A percentile compares a stretch with the other conserved stretches of the same genome.
These are phyloP conservation scores for Geophilus truncorum DNA, from an alignment of 2,888 invertebrate species.

Conservation along the genomic window DNA sequence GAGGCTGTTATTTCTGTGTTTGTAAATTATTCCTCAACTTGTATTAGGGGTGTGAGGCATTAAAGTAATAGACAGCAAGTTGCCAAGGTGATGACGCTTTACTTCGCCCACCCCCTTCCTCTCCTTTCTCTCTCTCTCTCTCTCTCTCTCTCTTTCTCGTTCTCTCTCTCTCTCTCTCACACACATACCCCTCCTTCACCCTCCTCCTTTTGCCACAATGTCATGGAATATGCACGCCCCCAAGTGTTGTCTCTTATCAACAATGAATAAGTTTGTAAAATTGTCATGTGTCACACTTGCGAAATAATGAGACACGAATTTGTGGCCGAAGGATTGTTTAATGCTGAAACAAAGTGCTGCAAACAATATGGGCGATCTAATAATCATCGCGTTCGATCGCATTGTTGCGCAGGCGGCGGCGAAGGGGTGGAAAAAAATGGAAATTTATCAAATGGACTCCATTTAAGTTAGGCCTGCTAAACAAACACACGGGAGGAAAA, in stretches of 20 bases:
- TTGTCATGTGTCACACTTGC: slow-evolving; percentile 11
- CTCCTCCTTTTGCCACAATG: slow-evolving; percentile 25
- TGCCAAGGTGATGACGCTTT: slow-evolving; percentile 25
- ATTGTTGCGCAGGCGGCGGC: background rate
- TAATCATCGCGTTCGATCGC: background rate
- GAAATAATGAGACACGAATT: slow-evolving; percentile 6
- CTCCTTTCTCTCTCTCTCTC: background rate
- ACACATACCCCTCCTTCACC: background rate
- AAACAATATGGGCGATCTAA: background rate
- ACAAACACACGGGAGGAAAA: too few species aligned
- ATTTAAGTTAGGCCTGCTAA: background rate
- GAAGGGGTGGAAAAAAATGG: background rate
- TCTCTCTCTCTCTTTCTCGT: background rate
- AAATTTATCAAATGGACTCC: slow-evolving; percentile 1
- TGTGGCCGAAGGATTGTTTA: background rate
- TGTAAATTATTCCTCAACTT: slow-evolving; percentile 17
- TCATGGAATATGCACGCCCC: slow-evolving; percentile 27
- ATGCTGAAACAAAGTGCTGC: background rate
- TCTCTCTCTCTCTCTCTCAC: background rate
- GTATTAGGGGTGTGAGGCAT: slow-evolving; percentile 22
- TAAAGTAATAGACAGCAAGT: slow-evolving; percentile 18
- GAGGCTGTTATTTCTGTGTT: background rate
- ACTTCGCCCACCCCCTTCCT: background rate
- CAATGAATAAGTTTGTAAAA: slow-evolving; percentile 21
- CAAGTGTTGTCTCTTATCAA: slow-evolving; percentile 25